phyloP scores from a whole-genome alignment of 30 jellyfish, hydroid and myxozoan genomes.

The Aurelia coerulea region DNA sequence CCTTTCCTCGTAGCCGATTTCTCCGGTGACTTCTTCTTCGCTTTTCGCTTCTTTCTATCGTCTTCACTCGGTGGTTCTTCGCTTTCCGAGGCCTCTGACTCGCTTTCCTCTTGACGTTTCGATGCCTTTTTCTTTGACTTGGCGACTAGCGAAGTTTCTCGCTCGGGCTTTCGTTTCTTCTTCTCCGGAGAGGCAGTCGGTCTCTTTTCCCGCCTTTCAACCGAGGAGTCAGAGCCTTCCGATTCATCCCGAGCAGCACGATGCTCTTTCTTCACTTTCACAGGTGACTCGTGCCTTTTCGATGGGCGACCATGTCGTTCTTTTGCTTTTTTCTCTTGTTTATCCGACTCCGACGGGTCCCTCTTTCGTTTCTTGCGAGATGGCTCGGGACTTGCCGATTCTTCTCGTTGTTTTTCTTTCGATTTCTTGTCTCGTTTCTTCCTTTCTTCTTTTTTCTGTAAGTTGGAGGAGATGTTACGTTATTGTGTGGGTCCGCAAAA shows the following conservation, averaged over 20 bases:
- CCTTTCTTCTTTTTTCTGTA: slow-evolving; percentile 35
- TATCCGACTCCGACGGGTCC: slow-evolving; percentile 69
- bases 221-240: slow-evolving; percentile 43
- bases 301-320: slow-evolving; percentile 60
- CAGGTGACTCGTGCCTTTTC: slow-evolving; percentile 37
- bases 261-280: slow-evolving; percentile 41
- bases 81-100: slow-evolving; percentile 49
- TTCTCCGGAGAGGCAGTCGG: slow-evolving; percentile 48
- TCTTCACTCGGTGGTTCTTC: slow-evolving; percentile 47
- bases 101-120: slow-evolving; percentile 26
- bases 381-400: slow-evolving; percentile 57
- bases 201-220: slow-evolving; percentile 12
- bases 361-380: slow-evolving; percentile 47
- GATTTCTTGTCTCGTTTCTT: slow-evolving; percentile 39
- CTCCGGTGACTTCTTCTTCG: slow-evolving; percentile 59
- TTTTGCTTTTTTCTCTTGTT: slow-evolving; percentile 24
- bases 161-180: slow-evolving; percentile 44
- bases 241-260: slow-evolving; percentile 56
- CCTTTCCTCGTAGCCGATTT: slow-evolving; percentile 33
- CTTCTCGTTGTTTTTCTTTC: slow-evolving; percentile 48
- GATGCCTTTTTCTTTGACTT: slow-evolving; percentile 37
- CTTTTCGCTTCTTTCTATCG: slow-evolving; percentile 39
- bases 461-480: background rate
- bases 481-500: background rate
- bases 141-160: slow-evolving; percentile 39